Conservation (phyloP, 1,140 invertebrate species). For the Chrysoperla carnea region DNA sequence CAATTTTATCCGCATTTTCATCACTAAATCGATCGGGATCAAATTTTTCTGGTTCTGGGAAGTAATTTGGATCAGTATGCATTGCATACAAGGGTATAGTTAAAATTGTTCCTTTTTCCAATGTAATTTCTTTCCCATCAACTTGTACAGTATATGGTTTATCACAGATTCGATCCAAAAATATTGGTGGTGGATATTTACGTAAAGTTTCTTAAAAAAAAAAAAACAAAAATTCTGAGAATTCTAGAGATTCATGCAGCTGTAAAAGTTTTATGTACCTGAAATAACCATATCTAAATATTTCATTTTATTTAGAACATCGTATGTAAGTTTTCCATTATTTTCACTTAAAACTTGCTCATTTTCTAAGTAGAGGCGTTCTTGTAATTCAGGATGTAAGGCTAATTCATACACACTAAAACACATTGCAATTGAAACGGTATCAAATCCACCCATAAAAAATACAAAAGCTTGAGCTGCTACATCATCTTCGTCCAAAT, state of each 20-base stretch:
- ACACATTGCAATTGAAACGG: slow-evolving; percentile 15
- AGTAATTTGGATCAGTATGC: slow-evolving; percentile 29
- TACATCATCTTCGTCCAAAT: slow-evolving; percentile 12
- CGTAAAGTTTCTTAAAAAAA: slow-evolving; percentile 26
- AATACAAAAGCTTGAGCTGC: slow-evolving; percentile 23
- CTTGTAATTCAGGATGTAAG: slow-evolving; percentile 27
- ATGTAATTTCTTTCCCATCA: slow-evolving; percentile 4
- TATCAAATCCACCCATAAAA: slow-evolving; percentile 23
- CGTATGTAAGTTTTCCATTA: slow-evolving; percentile 10
- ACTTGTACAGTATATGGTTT: slow-evolving; percentile 23
- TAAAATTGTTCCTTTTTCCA: slow-evolving; percentile 17
- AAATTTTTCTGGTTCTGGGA: slow-evolving; percentile 29
- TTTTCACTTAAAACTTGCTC: slow-evolving; percentile 2
- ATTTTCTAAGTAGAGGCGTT: slow-evolving; percentile 19
- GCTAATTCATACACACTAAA: slow-evolving; percentile 26
- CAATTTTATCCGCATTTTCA: slow-evolving; percentile 19
- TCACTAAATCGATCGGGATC: slow-evolving; percentile 33
- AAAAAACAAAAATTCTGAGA: too few relatives aligned
- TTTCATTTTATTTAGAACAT: slow-evolving; percentile 12
- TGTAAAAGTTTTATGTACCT: neutral
- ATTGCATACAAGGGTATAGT: slow-evolving; percentile 27
- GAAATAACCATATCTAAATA: slow-evolving; percentile 16
- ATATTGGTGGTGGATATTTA: slow-evolving; percentile 27
- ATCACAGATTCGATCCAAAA: slow-evolving; percentile 25
- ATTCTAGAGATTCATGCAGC: too few relatives aligned